Evolutionary conservation across 2,797 vertebrate genomes (phyloP).

Genomic region (Knipowitschia caucasica): DNA sequence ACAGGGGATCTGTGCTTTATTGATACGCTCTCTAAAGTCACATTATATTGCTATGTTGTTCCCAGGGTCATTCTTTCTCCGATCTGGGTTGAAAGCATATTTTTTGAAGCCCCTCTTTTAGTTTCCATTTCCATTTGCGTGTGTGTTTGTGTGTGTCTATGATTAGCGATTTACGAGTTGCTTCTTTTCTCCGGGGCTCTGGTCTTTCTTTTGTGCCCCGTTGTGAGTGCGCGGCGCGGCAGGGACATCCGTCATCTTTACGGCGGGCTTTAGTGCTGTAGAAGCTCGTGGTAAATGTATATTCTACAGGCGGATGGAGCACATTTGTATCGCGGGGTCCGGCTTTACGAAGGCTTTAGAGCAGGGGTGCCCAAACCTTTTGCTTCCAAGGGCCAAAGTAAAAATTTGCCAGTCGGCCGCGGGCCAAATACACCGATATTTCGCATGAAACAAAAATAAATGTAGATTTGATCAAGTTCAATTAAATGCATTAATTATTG

Average conservation of each 20-base stretch:
- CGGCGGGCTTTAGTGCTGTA: conserved; percentile 55
- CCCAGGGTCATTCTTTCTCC: conserved; percentile 15
- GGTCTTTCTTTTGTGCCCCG: conserved; percentile 19
- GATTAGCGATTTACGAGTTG: conserved; percentile 61
- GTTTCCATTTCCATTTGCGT: conserved; percentile 50
- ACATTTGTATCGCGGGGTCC: conserved; percentile 60
- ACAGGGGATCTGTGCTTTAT: conserved; percentile 12
- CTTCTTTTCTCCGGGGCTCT: conserved; percentile 23
- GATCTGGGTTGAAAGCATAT: conserved; percentile 24
- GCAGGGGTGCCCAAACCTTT: conserved; percentile 11
- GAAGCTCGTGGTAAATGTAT: conserved; percentile 57
- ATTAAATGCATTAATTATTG: no score
- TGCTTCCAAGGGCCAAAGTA: no score
- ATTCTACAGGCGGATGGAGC: conserved; percentile 64
- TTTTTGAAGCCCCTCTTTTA: conserved; percentile 24
- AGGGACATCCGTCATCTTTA: conserved; percentile 68
- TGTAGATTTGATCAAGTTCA: no score
- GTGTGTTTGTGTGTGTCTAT: conserved; percentile 63
- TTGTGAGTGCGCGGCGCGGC: conserved; percentile 32
- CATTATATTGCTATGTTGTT: conserved; percentile 17
- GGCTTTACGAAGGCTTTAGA: conserved; percentile 31
- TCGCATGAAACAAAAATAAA: no score
- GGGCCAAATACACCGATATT: no score
- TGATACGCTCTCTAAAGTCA: conserved; percentile 17
- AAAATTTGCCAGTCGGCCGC: no score